These are phyloP conservation scores for Hybognathus amarus DNA, from an alignment of 2,797 vertebrate species.

Conservation along the genomic window DNA sequence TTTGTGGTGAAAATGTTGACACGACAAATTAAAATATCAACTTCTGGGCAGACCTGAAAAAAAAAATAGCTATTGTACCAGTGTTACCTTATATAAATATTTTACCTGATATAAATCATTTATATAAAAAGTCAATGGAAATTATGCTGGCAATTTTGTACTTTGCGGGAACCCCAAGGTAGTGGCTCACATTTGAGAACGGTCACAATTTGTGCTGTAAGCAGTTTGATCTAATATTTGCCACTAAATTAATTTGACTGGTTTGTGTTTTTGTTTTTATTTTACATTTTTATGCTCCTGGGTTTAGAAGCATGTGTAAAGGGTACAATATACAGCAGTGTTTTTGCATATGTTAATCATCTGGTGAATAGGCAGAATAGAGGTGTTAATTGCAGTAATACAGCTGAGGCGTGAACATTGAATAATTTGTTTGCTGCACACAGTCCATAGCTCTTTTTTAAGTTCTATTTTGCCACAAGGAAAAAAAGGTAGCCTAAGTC, in stretches of 20 bases:
- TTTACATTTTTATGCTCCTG: constrained; percentile 14
- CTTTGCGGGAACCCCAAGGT: neutral
- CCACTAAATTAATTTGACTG: constrained; percentile 40
- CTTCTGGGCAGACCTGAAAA: neutral
- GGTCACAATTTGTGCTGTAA: constrained; percentile 15
- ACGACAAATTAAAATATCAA: neutral
- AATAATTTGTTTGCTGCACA: constrained; percentile 44
- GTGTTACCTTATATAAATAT: neutral
- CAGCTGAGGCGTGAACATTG: constrained; percentile 31
- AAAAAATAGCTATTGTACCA: neutral
- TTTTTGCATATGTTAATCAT: constrained; percentile 45
- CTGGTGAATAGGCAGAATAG: constrained; percentile 14
- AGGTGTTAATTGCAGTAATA: constrained; percentile 42
- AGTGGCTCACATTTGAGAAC: neutral
- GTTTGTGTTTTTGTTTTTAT: neutral
- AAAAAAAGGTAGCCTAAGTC: neutral
- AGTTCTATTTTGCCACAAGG: constrained; percentile 13
- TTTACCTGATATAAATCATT: neutral
- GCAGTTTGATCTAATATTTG: constrained; percentile 32
- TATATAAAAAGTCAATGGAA: neutral
- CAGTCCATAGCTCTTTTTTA: constrained; percentile 8
- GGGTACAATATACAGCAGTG: constrained; percentile 15
- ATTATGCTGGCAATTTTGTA: neutral
- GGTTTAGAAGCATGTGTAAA: constrained; percentile 33
- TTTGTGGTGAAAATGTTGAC: neutral